A percentile compares a stretch with the other conserved stretches of the same genome.
These are phyloP conservation scores for Hydrophis major DNA, from an alignment of 2,797 vertebrate species.

Conservation along the genomic window DNA sequence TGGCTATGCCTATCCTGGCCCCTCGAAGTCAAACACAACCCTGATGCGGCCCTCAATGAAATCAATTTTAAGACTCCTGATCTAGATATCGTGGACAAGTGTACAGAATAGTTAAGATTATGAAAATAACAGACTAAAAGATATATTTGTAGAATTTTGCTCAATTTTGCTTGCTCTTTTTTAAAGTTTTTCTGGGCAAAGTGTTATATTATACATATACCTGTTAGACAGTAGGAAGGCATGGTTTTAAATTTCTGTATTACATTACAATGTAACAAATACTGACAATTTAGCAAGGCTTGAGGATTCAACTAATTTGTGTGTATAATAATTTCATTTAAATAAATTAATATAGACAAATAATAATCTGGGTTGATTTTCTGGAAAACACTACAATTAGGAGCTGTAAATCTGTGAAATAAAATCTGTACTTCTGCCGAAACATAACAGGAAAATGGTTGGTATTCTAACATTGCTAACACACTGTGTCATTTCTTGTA, in stretches of 20 bases:
- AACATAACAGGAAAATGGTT: not conserved
- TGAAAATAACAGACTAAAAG: not conserved
- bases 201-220: not conserved
- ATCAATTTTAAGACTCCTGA: no score
- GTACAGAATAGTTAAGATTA: not conserved
- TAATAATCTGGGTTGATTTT: not conserved
- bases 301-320: not conserved
- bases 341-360: not conserved
- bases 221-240: not conserved
- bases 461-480: conserved; percentile 1
- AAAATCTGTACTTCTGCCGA: not conserved
- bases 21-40: no score
- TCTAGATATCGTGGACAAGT: not conserved
- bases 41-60: no score
- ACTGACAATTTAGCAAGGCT: not conserved
- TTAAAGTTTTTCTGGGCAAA: not conserved
- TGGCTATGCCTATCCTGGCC: no score
- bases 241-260: not conserved
- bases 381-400: not conserved
- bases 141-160: not conserved
- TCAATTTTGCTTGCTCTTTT: not conserved
- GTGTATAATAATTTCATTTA: not conserved
- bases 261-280: not conserved
- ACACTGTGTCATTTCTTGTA: not conserved
- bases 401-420: not conserved